These are phyloP conservation scores for Agriotes lineatus DNA, from an alignment of 2,888 invertebrate species.

Conservation along the genomic window DNA sequence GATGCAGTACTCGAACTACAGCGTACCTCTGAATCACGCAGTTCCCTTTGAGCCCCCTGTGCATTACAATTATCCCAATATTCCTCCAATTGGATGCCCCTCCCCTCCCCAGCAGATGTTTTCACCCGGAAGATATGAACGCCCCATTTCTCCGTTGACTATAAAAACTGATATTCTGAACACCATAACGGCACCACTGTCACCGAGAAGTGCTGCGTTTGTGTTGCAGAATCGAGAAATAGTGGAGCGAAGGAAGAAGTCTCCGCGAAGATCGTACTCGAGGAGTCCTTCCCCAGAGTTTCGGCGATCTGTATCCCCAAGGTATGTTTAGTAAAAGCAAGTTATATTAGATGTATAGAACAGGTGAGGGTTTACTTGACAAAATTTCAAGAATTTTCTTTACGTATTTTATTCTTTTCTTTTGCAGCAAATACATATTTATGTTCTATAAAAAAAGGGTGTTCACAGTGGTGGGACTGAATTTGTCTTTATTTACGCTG, in stretches of 20 bases:
- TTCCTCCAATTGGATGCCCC: neutral
- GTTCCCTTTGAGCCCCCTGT: conserved; percentile 2
- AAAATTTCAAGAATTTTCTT: too few relatives aligned
- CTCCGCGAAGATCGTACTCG: conserved; percentile 63
- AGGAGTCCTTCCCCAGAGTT: conserved; percentile 61
- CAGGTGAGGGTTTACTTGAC: too few relatives aligned
- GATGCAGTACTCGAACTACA: conserved; percentile 8
- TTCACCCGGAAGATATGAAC: conserved; percentile 49
- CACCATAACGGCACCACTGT: conserved; percentile 61
- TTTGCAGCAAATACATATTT: too few relatives aligned
- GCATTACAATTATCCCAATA: neutral
- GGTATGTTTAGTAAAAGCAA: conserved; percentile 49
- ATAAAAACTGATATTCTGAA: conserved; percentile 59
- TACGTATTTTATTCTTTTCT: too few relatives aligned
- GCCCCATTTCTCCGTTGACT: conserved; percentile 59
- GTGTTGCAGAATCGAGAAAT: conserved; percentile 65
- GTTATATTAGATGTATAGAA: too few relatives aligned
- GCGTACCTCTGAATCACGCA: neutral
- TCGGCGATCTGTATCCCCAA: conserved; percentile 55
- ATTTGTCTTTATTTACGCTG: too few relatives aligned
- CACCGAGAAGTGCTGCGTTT: conserved; percentile 65
- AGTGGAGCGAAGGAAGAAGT: conserved; percentile 63
- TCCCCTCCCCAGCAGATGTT: conserved; percentile 31
- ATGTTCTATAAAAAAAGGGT: too few relatives aligned
- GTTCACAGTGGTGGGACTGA: too few relatives aligned